Base-by-base conservation (phyloP, 2,113 vertebrate genomes). In the Notothenia coriiceps region DNA sequence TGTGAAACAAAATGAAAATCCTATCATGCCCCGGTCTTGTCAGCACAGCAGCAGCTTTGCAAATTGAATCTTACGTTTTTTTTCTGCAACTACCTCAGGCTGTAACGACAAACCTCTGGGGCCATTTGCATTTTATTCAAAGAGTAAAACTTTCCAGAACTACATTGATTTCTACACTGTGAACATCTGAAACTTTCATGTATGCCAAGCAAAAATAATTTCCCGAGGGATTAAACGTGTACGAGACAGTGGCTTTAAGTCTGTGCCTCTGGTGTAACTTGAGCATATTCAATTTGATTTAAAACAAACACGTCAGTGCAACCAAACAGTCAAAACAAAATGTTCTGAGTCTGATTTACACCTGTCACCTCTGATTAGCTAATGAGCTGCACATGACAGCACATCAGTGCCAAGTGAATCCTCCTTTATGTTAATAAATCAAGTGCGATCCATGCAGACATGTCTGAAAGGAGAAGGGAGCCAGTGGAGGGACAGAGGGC, bases 381-480 rank as follows among this genome's bases (percentile, higher is more conserved):
- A 20, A 76, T 80, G 43, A 63, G 61, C 50, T 77, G 43, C 72
- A 62, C 20, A 40, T 44, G 72, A 18, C 13, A 63, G 51, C 50
- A 64, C 7, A 2, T 56, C 49, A 59, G 72, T 22, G 22, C 22
- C 44, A 14, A 75, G 25, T 55, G 40, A 84, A 67, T 56, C 10
- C 61, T 17, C 29, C 75, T 18, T 50, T 56, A 14, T 54, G 14
- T 78, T 47, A 59, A 25, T 0, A 52, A 49, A 76, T 76, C 51
- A 44, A 0, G 29, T 51, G 13, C 2, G 11, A 8, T 20, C 75
- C 22, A 57, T 7, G 2, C 7, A 17, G 3, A 5, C 35, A 74
- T 9, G 57, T 47, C 4, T 49, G 17, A 66, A 12, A 13, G 5
- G 13, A 6, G 33, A 35, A 22, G 3, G 29, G 18, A 29, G 29